Base-by-base conservation (phyloP, 2,113 vertebrate species). In the Istiophorus platypterus region DNA sequence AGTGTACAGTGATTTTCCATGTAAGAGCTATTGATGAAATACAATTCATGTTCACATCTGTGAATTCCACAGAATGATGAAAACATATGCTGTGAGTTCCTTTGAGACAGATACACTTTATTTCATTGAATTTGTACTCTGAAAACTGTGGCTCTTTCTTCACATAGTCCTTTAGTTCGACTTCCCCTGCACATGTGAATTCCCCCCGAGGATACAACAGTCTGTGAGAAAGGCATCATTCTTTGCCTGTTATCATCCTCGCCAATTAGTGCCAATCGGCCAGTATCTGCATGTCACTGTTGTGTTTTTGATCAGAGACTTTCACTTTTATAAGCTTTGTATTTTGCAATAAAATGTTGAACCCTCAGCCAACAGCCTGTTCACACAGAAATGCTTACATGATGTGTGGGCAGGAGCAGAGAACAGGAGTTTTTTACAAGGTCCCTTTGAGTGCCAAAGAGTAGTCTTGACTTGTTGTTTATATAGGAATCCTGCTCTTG, bases 391-490 rank as follows among this genome's bases (percentile, higher is more conserved):
- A 66, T 65, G 29, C 51, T 7, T 5, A 15, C 52, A 45, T 54
- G 54, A 1, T 69, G 63, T 76, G 37, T 62, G 34, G 58, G 67
- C 67, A 75, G 39, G 81, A 31, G 7, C 57, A 62, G 63, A 79
- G 49, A 56, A 2, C 39, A 8, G 61, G 7, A 31, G 15, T 67
- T 64, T 37, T 37, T 70, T 37, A 7, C 18, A 26, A 15, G 2
- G 31, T 41, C 47, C 0, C 1, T 4, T 37, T 1, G 1, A 42
- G 47, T 27, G 54, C 83, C 69, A 76, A 69, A 59, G 47, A 77
- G 8, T 27, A n/a, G 78, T 81, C 61, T n/a, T 1, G 17, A 70
- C 76, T 67, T 68, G 57, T 15, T 82, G 86, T 87, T 84, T 82
- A 86, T 84, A 22, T 76, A 74, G 8, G 10, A 70, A 39, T 7